A percentile compares a stretch with the other conserved stretches of the same genome.
phyloP scores from a whole-genome alignment of 2,113 vertebrate species.

The Eira barbara region DNA sequence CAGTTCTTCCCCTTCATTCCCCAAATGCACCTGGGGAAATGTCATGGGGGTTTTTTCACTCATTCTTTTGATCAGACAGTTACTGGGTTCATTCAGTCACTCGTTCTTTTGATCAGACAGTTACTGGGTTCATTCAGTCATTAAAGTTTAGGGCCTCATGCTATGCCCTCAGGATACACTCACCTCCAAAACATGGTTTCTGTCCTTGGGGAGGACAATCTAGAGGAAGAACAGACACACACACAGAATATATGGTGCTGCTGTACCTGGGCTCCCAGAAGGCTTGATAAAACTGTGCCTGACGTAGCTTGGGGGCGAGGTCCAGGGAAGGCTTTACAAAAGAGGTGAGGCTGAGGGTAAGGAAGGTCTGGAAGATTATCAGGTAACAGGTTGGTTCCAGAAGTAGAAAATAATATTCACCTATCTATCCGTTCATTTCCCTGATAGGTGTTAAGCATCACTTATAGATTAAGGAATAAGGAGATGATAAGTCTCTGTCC shows the following conservation, averaged over 20 bases:
- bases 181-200: not conserved
- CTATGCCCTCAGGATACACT: rapidly evolving
- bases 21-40: rapidly evolving
- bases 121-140: not conserved
- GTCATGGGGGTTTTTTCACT: not conserved
- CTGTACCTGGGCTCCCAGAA: not conserved
- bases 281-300: not conserved
- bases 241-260: rapidly evolving
- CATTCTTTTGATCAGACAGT: no score
- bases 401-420: not conserved
- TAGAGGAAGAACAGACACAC: not conserved
- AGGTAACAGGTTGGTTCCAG: not conserved
- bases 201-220: not conserved
- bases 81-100: not conserved
- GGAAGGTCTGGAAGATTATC: not conserved
- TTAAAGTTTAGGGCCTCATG: not conserved
- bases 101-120: not conserved
- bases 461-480: not conserved
- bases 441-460: not conserved
- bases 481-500: not conserved
- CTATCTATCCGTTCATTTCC: no score
- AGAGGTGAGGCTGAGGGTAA: not conserved
- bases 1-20: not conserved
- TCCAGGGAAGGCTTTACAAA: not conserved
- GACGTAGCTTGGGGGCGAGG: rapidly evolving